Base-by-base conservation (phyloP, 2,113 vertebrate species). In the Eubucco bourcierii region DNA sequence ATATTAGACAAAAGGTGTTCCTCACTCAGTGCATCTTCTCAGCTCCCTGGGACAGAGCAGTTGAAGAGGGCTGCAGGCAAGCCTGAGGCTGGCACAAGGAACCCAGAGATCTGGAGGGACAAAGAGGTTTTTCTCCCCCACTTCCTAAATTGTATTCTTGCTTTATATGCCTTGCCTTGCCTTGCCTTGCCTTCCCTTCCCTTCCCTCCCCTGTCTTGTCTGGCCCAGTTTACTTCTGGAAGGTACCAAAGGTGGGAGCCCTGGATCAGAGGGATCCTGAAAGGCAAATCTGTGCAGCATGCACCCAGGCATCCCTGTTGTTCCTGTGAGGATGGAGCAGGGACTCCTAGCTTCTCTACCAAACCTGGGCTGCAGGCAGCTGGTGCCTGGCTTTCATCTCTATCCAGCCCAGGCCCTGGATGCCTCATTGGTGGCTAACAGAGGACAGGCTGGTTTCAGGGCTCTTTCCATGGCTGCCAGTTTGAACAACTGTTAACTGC, bases 381-480 rank as follows among this genome's bases (percentile, higher is more conserved):
- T 67, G 59, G 17, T 5, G 70, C 81, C 44, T 33, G 64, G 34
- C 50, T 6, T 15, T 71, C 8, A 0, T 37, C 80, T 28, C 25
- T 2, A 8, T 47, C 37, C 78, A 34, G n/a, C 72, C 53, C 39
- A 14, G 79, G 55, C 55, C 52, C 58, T 23, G 58, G 65, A 7
- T 6, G 34, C 67, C 28, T 84, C 9, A 21, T 66, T 34, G 23
- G 17, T 0, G 10, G 56, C 11, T 53, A 52, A 21, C 8, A 14
- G 67, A 44, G 60, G 86, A 66, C 72, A 56, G 13, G 3, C 90
- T 84, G 13, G 1, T 73, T 77, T 29, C 15, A 1, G 6, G 55
- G 59, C 46, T 93, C 90, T 93, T 92, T 88, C 71, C 9, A 24
- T 88, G 92, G 90, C 93, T 95, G 84, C 66, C 77, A 7, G 66